Base-by-base conservation (phyloP, 2,888 invertebrate species). In the Cosmia trapezina region DNA sequence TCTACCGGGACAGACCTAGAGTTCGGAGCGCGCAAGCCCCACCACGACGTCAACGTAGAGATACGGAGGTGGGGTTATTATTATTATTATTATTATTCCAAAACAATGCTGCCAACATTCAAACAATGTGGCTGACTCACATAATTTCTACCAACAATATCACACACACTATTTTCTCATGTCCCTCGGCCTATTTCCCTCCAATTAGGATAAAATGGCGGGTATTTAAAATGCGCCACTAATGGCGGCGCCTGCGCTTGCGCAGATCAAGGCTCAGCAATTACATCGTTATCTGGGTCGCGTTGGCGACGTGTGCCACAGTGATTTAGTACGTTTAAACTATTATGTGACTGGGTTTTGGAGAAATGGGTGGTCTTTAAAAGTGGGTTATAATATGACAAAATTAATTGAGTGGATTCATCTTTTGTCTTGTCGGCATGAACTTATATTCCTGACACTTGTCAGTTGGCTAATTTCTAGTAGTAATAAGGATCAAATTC, bases 221-320 rank as follows among this genome's bases (percentile, higher is more conserved):
- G 72, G 76, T 80, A 87, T 89, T 89, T 89, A 85, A 88, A 89
- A 87, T 84, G 85, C 82, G 79, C 75, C 72, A 65, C 60, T 89
- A 89, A 89, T 88, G 81, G 80, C 81, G 88, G 86, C 86, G 86
- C 85, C 78, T 80, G 87, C 84, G 85, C 83, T 73, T 61, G 84
- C 77, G 74, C 84, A 78, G 85, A 86, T 83, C 88, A 88, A 88
- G 88, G 88, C 74, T 83, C 65, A 59, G 84, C 83, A 87, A 85
- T 86, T 86, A 86, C 76, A 77, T 77, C 82, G 83, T 82, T 82
- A 86, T 86, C 83, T 86, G 80, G 86, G 85, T 86, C 86, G 80
- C 78, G 73, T 61, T 45, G 81, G 51, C 53, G 78, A 83, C 85
- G 73, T 76, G 72, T 77, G 76, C 79, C 71, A 64, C 70, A 51